A percentile compares a stretch with the other conserved stretches of the same genome.
Conservation (phyloP, 1,140 invertebrate species). For the Heliconius hewitsoni region DNA sequence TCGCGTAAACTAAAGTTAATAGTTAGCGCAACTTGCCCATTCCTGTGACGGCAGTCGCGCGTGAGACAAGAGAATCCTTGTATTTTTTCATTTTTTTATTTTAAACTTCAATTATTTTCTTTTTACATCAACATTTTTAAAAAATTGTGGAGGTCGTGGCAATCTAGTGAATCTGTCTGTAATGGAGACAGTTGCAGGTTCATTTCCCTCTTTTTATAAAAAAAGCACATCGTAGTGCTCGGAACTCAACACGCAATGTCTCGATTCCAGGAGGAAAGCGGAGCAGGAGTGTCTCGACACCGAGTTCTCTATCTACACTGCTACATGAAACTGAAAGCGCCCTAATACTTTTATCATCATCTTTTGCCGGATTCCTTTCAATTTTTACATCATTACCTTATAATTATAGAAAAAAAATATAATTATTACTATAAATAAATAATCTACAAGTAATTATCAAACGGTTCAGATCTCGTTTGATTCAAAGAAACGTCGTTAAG, state of each 20-base stretch:
- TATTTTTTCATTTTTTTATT: neutral
- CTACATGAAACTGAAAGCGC: too few species aligned
- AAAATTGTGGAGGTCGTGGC: neutral
- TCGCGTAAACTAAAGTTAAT: slow-evolving; percentile 11
- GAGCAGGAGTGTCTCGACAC: too few species aligned
- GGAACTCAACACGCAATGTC: too few species aligned
- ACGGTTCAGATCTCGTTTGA: slow-evolving; percentile 21
- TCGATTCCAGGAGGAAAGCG: too few species aligned
- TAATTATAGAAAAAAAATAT: too few species aligned
- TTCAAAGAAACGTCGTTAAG: slow-evolving; percentile 32
- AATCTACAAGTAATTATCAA: neutral
- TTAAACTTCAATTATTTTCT: neutral
- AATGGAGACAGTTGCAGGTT: neutral
- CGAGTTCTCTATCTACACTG: too few species aligned
- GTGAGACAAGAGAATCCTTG: slow-evolving; percentile 1
- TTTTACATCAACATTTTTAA: neutral
- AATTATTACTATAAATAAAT: neutral
- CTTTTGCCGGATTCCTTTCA: too few species aligned
- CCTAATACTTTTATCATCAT: too few species aligned
- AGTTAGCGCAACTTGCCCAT: slow-evolving; percentile 3
- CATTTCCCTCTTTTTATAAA: neutral
- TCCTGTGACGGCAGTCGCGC: neutral
- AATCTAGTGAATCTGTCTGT: too few species aligned
- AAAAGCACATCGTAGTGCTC: too few species aligned
- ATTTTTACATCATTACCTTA: too few species aligned